phyloP scores from a whole-genome alignment of 2,888 invertebrate genomes.

The Panzeria rudis region DNA sequence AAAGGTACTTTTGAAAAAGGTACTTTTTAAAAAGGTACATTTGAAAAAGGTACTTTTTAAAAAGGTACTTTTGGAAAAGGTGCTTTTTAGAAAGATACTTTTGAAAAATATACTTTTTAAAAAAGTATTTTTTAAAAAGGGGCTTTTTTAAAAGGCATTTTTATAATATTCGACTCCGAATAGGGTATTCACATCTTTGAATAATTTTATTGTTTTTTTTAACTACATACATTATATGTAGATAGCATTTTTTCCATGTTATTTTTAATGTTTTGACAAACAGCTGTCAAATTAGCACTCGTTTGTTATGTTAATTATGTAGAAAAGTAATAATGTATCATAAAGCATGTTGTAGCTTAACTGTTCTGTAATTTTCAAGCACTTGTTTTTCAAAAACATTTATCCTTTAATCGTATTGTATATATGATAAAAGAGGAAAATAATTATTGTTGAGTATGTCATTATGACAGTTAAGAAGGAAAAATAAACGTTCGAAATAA shows the following conservation, averaged over 20 bases:
- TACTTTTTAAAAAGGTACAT: no score
- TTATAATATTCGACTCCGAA: no score
- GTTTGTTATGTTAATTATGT: background rate
- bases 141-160: no score
- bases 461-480: slow-evolving; percentile 29
- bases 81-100: no score
- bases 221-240: background rate
- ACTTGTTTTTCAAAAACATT: background rate
- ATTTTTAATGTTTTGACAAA: slow-evolving; percentile 41
- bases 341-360: background rate
- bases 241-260: background rate
- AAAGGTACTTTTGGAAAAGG: no score
- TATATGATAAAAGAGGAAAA: slow-evolving; percentile 12
- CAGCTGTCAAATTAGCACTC: slow-evolving; percentile 30
- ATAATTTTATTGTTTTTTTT: background rate
- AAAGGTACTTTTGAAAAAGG: background rate
- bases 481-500: slow-evolving; percentile 50
- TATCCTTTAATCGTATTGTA: slow-evolving; percentile 28
- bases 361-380: background rate
- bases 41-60: background rate
- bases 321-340: background rate
- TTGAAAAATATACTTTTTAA: no score
- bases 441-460: slow-evolving; percentile 29
- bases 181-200: background rate
- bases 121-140: no score